A percentile compares a stretch with the other conserved stretches of the same genome.
phyloP scores from a whole-genome alignment of 2,113 vertebrate species.

The Pteropus alecto region DNA sequence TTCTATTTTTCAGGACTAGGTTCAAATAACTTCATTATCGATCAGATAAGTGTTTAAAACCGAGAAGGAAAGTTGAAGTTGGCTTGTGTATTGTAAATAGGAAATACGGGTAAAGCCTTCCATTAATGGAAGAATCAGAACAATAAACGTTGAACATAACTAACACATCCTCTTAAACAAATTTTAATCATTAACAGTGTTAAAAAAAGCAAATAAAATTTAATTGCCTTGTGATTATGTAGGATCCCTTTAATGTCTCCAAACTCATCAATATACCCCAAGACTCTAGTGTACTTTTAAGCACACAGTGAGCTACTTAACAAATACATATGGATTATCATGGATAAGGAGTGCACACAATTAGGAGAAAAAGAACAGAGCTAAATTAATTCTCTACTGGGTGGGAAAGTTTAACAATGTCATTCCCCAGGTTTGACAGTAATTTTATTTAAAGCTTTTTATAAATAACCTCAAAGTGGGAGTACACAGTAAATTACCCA shows the following conservation, averaged over 20 bases:
- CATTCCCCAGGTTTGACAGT: conserved; percentile 60
- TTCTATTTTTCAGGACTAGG: background rate
- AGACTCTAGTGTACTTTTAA: background rate
- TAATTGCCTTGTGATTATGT: conserved; percentile 26
- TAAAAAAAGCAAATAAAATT: conserved; percentile 41
- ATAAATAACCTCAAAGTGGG: conserved; percentile 74
- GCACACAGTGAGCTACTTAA: conserved; percentile 26
- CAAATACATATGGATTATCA: background rate
- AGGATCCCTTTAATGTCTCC: background rate
- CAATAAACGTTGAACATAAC: background rate
- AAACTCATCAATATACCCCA: background rate
- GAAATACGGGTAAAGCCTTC: background rate
- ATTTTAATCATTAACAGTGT: background rate
- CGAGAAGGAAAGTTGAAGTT: background rate
- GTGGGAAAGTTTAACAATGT: conserved; percentile 46
- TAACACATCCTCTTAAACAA: background rate
- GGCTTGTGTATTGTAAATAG: background rate
- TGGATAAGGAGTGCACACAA: background rate
- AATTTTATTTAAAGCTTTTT: conserved; percentile 72
- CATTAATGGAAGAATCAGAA: background rate
- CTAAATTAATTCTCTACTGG: conserved; percentile 38
- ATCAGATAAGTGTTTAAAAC: background rate
- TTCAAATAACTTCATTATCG: background rate
- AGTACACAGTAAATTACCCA: conserved; percentile 46
- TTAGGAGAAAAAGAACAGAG: conserved; percentile 7